Base-by-base conservation (phyloP, 2,797 vertebrate species). In the Mus minutoides region DNA sequence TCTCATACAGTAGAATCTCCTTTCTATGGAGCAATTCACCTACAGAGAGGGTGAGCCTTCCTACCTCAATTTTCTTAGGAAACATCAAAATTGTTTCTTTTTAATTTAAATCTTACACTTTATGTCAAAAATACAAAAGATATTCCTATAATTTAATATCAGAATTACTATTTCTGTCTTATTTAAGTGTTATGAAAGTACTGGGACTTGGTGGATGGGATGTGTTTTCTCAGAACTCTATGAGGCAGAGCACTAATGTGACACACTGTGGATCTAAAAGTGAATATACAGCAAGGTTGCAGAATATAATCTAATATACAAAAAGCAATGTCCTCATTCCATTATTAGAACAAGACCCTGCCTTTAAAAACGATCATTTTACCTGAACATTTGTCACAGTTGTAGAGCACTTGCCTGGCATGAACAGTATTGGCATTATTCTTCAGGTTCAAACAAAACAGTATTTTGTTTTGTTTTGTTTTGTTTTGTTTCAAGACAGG, bases 71-170 rank as follows among this genome's bases (percentile, higher is more conserved):
- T 54, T 91, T 43, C 43, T 49, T 67, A 88, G 29, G 24, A 97
- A 94, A 94, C 92, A 19, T 16, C 92, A 37, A 90, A 93, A 96
- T 4, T 83, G 34, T 62, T 96, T 56, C 16, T 52, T 46, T 10
- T 86, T 92, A 94, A 75, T n/a, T 56, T 89, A 92, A 93, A 94
- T 87, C 19, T 79, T 85, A 71, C 26, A 73, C 2, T 94, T 94
- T 87, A 96, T 21, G 12, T 26, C 37, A 37, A 84, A 93, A 96
- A 86, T 31, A 67, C 40, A 78, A 88, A 89, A 92, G 19, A 49
- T n/a, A 49, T 34, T 67, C 17, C 43, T 67, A 29, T 92, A 89
- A 43, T 91, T 92, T 91, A 93, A 64, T 29, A 91, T 86, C 0
- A 96, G 26, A 90, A 94, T 91, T 94, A 95, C 6, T 87, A 69